phyloP scores from a whole-genome alignment of 2,113 vertebrate genomes.

The Edolisoma coerulescens region DNA sequence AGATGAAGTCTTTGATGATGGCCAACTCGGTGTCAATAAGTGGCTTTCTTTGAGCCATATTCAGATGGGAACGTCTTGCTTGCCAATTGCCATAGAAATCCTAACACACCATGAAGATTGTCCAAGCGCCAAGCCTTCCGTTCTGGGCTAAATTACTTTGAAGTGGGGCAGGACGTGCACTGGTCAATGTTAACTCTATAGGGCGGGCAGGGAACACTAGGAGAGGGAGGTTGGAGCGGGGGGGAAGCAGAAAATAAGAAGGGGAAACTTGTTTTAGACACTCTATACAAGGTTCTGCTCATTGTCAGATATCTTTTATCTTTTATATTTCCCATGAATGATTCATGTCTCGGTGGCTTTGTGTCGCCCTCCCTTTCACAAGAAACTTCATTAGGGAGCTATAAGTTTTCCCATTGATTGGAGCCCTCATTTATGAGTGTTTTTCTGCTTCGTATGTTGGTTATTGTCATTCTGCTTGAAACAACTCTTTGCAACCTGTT shows the following conservation, averaged over 20 bases:
- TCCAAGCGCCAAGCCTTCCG: constrained; percentile 88
- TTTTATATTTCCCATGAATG: constrained; percentile 95
- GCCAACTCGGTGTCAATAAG: constrained; percentile 87
- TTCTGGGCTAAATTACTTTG: constrained; percentile 88
- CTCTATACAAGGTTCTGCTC: constrained; percentile 87
- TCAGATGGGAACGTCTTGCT: constrained; percentile 86
- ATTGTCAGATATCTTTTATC: constrained; percentile 93
- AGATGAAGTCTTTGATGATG: constrained; percentile 85
- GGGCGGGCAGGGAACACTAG: constrained; percentile 82
- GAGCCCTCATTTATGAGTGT: constrained; percentile 76
- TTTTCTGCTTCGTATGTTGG: constrained; percentile 74
- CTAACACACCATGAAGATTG: constrained; percentile 92
- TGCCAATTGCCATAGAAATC: constrained; percentile 92
- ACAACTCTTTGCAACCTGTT: constrained; percentile 73
- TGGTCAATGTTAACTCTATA: constrained; percentile 92
- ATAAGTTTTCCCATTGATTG: constrained; percentile 83
- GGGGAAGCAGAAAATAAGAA: constrained; percentile 83
- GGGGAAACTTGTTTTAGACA: constrained; percentile 87
- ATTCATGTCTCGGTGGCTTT: constrained; percentile 89
- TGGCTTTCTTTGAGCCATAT: constrained; percentile 83
- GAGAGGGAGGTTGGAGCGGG: constrained; percentile 78
- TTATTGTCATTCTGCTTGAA: constrained; percentile 74
- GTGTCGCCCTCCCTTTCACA: constrained; percentile 83
- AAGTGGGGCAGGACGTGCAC: constrained; percentile 87
- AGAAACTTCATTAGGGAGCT: constrained; percentile 86